Base-by-base conservation (phyloP, 2,888 invertebrate species). In the Coleophora deauratella region DNA sequence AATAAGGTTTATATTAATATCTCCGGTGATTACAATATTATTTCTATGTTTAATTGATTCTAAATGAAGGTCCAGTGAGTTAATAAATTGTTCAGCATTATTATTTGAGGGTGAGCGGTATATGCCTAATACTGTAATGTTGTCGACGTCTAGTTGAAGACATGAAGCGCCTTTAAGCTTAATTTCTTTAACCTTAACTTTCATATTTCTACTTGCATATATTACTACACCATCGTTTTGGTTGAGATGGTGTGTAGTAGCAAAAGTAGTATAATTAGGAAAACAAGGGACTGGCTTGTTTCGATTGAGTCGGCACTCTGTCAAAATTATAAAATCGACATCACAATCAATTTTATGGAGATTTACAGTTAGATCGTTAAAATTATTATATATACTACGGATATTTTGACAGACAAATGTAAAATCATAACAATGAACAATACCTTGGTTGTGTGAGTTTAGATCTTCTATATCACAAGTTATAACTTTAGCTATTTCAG, bases 161-260 rank as follows among this genome's bases (percentile, higher is more conserved):
- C 33, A 21, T 8, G 39, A 39, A 10, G 33, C 39, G 4, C 33
- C 27, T 2, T 11, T 12, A 8, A 41, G 27, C 9, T 12, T 38
- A 15, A 44, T n/a, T 38, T 41, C 44, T 10, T 3, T 38, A 21
- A 35, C 21, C 9, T 36, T 36, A 4, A 30, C 15, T n/a, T 12
- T 44, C 4, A 33, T 7, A 4, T 10, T 11, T 12, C 28, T 35
- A 12, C 34, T 42, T 12, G 27, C 11, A 15, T 42, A 42, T 8
- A 15, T 27, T 11, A 39, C 41, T 9, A 44, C 44, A 7, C 44
- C 44, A n/a, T 44, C 44, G 12, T 39, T 39, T 13, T 41, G 41
- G 31, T 44, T 44, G 8, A 44, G 28, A 13, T 38, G 38, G 12
- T 32, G 11, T 2, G 12, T 27, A 3, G 44, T 39, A 6, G 32